Evolutionary conservation across 2,797 vertebrate species (phyloP).

Genomic region (Bovichtus diacanthus): DNA sequence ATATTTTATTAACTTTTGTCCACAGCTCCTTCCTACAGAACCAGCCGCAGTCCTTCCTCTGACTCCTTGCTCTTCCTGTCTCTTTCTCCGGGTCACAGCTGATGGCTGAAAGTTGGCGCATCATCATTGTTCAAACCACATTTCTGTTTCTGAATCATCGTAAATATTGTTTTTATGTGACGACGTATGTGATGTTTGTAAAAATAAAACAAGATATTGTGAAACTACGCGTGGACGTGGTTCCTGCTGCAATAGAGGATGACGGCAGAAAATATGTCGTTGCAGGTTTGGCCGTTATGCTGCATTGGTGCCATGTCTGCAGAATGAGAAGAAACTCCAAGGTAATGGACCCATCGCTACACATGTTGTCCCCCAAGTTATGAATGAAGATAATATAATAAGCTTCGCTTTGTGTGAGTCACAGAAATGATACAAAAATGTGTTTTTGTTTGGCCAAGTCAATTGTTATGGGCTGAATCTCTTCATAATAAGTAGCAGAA

Average conservation of each 20-base stretch:
- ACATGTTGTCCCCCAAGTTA: background rate
- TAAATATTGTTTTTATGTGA: too few relatives aligned
- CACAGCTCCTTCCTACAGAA: background rate
- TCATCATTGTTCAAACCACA: background rate
- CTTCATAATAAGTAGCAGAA: background rate
- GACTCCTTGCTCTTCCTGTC: background rate
- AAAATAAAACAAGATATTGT: background rate
- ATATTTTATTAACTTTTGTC: constrained; percentile 22
- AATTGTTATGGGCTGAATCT: too few relatives aligned
- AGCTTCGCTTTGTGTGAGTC: too few relatives aligned
- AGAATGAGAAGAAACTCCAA: background rate
- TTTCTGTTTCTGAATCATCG: too few relatives aligned
- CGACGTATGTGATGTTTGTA: background rate
- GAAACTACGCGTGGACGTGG: too few relatives aligned
- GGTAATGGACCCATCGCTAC: background rate
- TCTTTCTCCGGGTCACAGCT: background rate
- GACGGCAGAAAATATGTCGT: background rate
- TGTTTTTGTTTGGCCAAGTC: too few relatives aligned
- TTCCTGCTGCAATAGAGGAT: background rate
- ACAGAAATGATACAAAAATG: too few relatives aligned
- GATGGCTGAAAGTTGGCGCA: background rate
- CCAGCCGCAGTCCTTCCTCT: background rate
- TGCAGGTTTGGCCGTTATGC: background rate
- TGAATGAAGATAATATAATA: too few relatives aligned
- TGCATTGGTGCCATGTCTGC: background rate